Conservation (phyloP, 2,888 invertebrate species). For the Meiosimyza decipiens region DNA sequence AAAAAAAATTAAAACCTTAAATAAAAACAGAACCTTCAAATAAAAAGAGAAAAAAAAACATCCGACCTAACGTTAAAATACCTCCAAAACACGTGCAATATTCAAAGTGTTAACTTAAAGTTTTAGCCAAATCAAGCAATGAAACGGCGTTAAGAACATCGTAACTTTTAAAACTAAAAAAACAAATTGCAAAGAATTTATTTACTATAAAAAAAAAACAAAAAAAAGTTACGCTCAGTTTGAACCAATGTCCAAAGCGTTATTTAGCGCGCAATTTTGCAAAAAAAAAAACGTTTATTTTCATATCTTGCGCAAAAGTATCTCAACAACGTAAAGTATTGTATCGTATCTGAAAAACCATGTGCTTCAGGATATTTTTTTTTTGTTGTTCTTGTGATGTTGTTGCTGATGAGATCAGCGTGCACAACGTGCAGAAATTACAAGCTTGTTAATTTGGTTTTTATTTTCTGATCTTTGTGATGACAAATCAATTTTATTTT, state of each 20-base stretch:
- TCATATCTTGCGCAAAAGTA: too few relatives aligned
- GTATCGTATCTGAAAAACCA: conserved; percentile 4
- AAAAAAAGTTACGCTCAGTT: neutral
- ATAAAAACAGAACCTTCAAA: neutral
- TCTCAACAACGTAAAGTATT: neutral
- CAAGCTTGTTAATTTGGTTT: neutral
- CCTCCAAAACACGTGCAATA: conserved; percentile 30
- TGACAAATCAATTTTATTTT: too few relatives aligned
- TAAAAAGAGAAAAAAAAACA: neutral
- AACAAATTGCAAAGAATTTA: neutral
- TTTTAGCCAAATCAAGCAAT: conserved; percentile 15
- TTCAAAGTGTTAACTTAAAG: conserved; percentile 22
- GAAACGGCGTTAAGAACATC: neutral
- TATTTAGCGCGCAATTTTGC: conserved; percentile 15
- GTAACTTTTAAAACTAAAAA: neutral
- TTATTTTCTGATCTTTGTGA: neutral
- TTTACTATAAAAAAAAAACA: neutral
- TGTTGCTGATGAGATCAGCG: conserved; percentile 13
- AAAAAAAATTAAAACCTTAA: conserved; percentile 1
- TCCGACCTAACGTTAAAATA: neutral
- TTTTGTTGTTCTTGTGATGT: conserved; percentile 17
- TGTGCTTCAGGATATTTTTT: conserved; percentile 15
- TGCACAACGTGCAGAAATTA: neutral
- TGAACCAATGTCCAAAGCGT: too few relatives aligned
- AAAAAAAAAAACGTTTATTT: conserved; percentile 18